Evolutionary conservation across 2,888 invertebrate species (phyloP).

Genomic region (Polyommatus icarus): DNA sequence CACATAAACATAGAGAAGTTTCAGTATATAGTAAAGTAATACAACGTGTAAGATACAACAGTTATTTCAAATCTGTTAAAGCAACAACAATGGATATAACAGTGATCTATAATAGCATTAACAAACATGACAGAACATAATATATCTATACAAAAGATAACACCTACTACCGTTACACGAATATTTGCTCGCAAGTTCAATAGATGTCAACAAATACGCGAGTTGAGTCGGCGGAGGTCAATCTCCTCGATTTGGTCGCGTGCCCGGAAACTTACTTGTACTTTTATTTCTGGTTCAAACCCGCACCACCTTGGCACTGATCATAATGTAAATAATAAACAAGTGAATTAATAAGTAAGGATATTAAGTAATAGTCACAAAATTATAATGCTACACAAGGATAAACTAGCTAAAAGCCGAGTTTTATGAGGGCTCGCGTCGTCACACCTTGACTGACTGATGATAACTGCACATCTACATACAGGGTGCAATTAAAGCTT

Average conservation of each 20-base stretch:
- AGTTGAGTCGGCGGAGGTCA: background rate
- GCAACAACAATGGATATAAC: background rate
- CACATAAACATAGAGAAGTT: no score
- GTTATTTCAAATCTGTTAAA: no score
- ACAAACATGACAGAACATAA: background rate
- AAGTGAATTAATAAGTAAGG: background rate
- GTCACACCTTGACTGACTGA: no score
- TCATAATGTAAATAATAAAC: background rate
- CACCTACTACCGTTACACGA: background rate
- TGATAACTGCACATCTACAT: no score
- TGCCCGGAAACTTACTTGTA: background rate
- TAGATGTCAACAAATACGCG: constrained; percentile 2
- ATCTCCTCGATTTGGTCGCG: background rate
- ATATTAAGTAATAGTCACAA: no score
- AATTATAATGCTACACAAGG: no score
- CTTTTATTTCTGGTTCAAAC: background rate
- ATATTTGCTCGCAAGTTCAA: background rate
- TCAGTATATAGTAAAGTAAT: no score
- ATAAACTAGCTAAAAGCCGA: no score
- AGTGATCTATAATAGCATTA: background rate
- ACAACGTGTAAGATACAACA: no score
- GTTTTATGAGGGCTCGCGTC: no score
- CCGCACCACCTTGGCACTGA: background rate
- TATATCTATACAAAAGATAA: background rate
- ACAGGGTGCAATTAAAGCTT: no score